Percentiles rank a stretch among this genome's conserved stretches.
Conservation (phyloP, 53 echinoderm and acorn worm genomes). For the Pentamera pediparva region DNA sequence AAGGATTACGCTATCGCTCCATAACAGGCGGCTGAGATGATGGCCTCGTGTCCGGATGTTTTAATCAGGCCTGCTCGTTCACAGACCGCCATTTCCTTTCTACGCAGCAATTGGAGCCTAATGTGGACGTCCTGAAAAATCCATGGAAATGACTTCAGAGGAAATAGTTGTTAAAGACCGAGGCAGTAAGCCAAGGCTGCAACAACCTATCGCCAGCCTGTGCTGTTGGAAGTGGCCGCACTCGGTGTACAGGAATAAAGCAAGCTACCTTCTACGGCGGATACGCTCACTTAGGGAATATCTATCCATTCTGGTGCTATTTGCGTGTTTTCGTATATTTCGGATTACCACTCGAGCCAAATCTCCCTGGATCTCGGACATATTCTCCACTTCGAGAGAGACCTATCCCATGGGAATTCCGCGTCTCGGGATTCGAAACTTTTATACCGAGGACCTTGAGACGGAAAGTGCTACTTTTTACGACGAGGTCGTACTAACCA, state of each 20-base stretch:
- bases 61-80: slow-evolving; percentile 43
- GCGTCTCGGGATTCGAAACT: no score
- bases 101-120: slow-evolving; percentile 24
- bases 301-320: no score
- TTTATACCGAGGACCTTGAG: no score
- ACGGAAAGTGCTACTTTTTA: no score
- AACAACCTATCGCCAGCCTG: slow-evolving; percentile 41
- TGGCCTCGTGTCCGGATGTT: slow-evolving; percentile 42
- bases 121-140: slow-evolving; percentile 51
- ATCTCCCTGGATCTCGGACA: no score
- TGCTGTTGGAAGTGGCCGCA: slow-evolving; percentile 25
- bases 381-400: no score
- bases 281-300: no score
- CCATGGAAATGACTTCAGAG: slow-evolving; percentile 83
- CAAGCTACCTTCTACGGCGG: no score
- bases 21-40: background rate
- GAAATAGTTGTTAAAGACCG: slow-evolving; percentile 54
- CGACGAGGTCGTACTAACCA: no score
- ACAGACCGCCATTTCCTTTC: slow-evolving; percentile 30
- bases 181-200: slow-evolving; percentile 45
- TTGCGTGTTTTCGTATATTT: no score
- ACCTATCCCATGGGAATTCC: no score
- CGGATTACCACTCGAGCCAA: no score
- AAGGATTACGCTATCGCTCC: background rate
- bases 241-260: slow-evolving; percentile 38